Conservation (phyloP, 2,797 vertebrate genomes). For the Scomberomorus guttatus region DNA sequence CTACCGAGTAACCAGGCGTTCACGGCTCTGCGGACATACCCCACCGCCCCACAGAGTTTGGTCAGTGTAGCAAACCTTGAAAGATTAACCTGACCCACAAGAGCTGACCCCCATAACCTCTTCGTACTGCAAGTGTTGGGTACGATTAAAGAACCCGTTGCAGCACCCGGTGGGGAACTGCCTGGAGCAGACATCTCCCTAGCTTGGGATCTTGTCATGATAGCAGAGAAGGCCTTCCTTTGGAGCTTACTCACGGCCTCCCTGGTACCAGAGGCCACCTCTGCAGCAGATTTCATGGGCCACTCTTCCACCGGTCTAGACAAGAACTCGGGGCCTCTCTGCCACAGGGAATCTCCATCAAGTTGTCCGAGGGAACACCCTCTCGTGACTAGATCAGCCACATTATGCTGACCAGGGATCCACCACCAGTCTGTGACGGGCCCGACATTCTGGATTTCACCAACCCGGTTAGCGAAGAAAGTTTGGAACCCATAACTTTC, state of each 20-base stretch:
- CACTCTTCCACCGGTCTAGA: background rate
- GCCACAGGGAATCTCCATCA: background rate
- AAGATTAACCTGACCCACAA: background rate
- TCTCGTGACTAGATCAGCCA: background rate
- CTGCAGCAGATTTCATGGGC: slow-evolving; percentile 2
- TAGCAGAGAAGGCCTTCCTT: background rate
- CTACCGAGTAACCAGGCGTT: background rate
- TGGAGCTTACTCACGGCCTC: background rate
- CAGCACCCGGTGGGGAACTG: background rate
- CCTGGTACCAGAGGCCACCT: background rate
- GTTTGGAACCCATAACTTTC: slow-evolving; percentile 11
- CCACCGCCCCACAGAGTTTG: background rate
- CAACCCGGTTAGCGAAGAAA: background rate
- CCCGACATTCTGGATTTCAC: background rate
- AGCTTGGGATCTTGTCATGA: background rate
- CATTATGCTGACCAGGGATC: background rate
- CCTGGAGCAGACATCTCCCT: background rate
- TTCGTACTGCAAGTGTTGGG: background rate
- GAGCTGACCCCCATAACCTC: background rate
- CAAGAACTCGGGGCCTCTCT: background rate
- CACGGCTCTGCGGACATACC: background rate
- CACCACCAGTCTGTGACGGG: background rate
- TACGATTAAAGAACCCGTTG: background rate
- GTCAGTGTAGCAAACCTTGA: background rate
- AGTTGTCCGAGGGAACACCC: background rate